Conservation (phyloP, 2,888 invertebrate species). For the Apamea sordens region DNA sequence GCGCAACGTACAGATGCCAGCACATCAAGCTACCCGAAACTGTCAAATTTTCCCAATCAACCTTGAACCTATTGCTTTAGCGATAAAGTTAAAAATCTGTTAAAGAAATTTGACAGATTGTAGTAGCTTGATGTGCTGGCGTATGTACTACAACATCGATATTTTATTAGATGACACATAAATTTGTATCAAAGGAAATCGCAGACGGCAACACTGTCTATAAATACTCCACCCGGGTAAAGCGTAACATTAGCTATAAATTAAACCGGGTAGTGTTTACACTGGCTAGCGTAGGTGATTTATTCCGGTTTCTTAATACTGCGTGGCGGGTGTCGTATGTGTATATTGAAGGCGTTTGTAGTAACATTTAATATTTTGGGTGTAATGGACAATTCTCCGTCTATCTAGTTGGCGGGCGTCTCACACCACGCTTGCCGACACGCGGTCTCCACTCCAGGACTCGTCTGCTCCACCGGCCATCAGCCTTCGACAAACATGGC, state of each 20-base stretch:
- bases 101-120: no score
- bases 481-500: no score
- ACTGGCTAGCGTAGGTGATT: slow-evolving; percentile 58
- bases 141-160: neutral
- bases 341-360: slow-evolving; percentile 1
- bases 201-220: slow-evolving; percentile 41
- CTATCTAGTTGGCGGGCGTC: no score
- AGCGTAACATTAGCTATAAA: slow-evolving; percentile 55
- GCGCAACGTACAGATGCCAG: neutral
- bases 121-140: no score
- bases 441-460: no score
- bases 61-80: no score
- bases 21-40: no score
- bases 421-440: no score
- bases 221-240: slow-evolving; percentile 53
- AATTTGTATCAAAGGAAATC: slow-evolving; percentile 20
- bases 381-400: neutral
- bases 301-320: slow-evolving; percentile 59
- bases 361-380: neutral
- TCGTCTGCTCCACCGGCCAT: no score
- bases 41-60: no score
- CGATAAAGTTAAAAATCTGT: no score
- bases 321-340: slow-evolving; percentile 29
- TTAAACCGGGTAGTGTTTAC: slow-evolving; percentile 60
- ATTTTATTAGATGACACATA: neutral